Percentiles rank a stretch among this genome's conserved stretches.
Evolutionary conservation across 2,888 invertebrate genomes (phyloP).

Genomic region (Dryobotodes eremita): DNA sequence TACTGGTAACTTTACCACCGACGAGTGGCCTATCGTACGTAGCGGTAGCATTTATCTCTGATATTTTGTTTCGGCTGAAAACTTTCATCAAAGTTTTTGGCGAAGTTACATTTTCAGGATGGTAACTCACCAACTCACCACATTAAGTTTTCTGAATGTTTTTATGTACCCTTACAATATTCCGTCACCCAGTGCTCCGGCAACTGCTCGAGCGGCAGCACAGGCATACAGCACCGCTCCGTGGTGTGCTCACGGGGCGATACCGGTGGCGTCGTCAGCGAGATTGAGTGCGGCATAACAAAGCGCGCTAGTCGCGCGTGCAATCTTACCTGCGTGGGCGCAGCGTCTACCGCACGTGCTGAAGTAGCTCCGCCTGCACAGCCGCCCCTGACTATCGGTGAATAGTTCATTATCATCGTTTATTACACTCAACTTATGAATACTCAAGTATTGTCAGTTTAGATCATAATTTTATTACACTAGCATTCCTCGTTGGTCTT

Average conservation of each 20-base stretch:
- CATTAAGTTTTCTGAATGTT: background rate
- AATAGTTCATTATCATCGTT: conserved; percentile 6
- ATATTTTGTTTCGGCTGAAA: background rate
- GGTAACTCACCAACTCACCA: background rate
- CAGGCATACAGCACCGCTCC: conserved; percentile 86
- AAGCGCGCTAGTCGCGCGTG: conserved; percentile 79
- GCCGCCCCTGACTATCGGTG: conserved; percentile 21
- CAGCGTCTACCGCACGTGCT: conserved; percentile 64
- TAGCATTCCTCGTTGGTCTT: no score
- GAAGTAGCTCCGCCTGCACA: background rate
- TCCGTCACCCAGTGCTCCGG: conserved; percentile 78
- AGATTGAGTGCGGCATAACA: conserved; percentile 82
- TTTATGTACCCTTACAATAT: background rate
- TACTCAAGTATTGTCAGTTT: no score
- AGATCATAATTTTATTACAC: background rate
- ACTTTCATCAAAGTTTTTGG: background rate
- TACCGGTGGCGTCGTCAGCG: conserved; percentile 70
- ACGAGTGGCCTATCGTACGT: background rate
- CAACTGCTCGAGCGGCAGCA: conserved; percentile 76
- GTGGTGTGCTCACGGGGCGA: conserved; percentile 87
- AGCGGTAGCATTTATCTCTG: background rate
- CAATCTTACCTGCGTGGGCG: conserved; percentile 68
- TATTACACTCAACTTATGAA: no score
- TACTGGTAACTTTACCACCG: no score
- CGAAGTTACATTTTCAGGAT: no score